Percentiles rank a stretch among this genome's conserved stretches.
Conservation (phyloP, 2,888 invertebrate genomes). For the Polyommatus iphigenia region DNA sequence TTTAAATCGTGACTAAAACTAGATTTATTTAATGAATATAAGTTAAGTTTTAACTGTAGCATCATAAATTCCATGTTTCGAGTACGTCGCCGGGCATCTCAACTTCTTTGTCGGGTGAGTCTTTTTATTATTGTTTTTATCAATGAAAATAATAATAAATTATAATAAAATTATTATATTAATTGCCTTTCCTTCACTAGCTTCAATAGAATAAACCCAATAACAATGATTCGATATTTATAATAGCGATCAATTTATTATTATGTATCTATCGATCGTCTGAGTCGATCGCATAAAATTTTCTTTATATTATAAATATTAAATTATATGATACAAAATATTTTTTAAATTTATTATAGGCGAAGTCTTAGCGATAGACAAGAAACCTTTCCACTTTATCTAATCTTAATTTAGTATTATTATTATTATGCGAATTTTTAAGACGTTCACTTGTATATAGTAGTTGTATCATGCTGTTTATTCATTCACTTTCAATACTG, state of each 20-base stretch:
- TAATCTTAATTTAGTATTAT: too few species aligned
- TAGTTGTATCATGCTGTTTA: too few species aligned
- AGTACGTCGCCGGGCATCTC: neutral
- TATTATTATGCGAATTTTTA: too few species aligned
- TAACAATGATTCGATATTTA: neutral
- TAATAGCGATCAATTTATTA: neutral
- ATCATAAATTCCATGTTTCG: neutral
- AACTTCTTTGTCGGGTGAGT: neutral
- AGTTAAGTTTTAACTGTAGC: neutral
- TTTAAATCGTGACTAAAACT: neutral
- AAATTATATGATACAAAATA: too few species aligned
- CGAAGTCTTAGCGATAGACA: too few species aligned
- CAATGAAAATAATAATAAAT: neutral
- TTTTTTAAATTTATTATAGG: too few species aligned
- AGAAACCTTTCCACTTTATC: too few species aligned
- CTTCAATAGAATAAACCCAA: neutral
- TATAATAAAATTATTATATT: neutral
- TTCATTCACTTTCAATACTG: too few species aligned
- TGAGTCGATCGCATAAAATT: too few species aligned
- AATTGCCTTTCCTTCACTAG: neutral
- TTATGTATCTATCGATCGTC: too few species aligned
- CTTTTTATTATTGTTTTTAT: neutral
- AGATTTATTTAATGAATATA: neutral
- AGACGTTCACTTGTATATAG: too few species aligned
- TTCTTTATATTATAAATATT: too few species aligned